phyloP scores from a whole-genome alignment of 2,113 vertebrate species.

The Micromys minutus region DNA sequence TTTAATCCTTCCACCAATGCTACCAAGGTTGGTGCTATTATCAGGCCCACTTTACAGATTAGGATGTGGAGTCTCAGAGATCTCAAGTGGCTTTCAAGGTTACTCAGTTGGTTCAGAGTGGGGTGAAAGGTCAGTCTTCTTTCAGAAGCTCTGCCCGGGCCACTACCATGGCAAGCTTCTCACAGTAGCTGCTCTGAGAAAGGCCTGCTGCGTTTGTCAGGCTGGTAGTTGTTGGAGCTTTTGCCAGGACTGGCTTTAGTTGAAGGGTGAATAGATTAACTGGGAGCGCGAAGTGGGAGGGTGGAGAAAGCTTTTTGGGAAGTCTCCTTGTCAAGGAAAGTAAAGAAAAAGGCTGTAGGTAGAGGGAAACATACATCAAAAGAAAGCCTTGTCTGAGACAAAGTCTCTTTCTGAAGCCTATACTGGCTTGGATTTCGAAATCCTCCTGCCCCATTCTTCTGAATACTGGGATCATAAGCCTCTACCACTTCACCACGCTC shows the following conservation, averaged over 20 bases:
- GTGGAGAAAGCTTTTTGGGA: slow-evolving; percentile 7
- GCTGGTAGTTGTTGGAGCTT: not conserved
- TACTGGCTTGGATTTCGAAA: not conserved
- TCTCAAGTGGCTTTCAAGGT: slow-evolving; percentile 24
- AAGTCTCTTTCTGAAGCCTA: not conserved
- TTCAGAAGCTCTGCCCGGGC: slow-evolving; percentile 11
- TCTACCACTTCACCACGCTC: no score
- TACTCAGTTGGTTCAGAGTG: not conserved
- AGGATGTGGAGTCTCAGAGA: slow-evolving; percentile 13
- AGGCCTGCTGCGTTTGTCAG: not conserved
- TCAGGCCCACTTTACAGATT: slow-evolving; percentile 2
- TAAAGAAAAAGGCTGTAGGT: not conserved
- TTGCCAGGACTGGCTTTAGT: not conserved
- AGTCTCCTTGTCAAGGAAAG: slow-evolving; percentile 18
- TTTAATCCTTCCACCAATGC: not conserved
- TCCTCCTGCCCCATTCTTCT: not conserved
- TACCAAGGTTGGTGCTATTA: not conserved
- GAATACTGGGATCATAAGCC: not conserved
- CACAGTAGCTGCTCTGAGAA: slow-evolving; percentile 2
- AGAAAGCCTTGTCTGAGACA: not conserved
- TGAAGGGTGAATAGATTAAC: not conserved
- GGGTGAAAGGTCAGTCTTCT: not conserved
- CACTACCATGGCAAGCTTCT: not conserved
- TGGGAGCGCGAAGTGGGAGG: not conserved
- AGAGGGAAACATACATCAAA: slow-evolving; percentile 2